Evolutionary conservation across 2,888 invertebrate genomes (phyloP).

Genomic region (Polydrusus tereticollis): DNA sequence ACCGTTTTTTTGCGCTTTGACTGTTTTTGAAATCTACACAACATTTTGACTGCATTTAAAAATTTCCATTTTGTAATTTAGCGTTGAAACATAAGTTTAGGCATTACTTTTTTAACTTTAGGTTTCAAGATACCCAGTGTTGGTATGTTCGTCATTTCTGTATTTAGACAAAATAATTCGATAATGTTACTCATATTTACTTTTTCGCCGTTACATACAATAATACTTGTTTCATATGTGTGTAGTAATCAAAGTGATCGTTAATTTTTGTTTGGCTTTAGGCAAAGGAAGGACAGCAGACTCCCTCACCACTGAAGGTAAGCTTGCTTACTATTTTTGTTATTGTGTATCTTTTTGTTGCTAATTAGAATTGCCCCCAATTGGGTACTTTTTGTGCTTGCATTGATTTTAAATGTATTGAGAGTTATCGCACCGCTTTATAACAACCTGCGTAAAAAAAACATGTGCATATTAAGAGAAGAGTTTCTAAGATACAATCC

Average conservation of each 20-base stretch:
- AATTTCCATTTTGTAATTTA: no score
- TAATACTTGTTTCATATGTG: slow-evolving; percentile 26
- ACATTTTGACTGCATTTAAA: no score
- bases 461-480: background rate
- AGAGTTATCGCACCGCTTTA: background rate
- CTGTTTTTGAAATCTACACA: no score
- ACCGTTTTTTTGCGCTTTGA: no score
- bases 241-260: slow-evolving; percentile 62
- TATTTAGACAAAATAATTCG: no score
- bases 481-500: no score
- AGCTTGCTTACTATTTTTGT: slow-evolving; percentile 61
- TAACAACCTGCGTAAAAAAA: background rate
- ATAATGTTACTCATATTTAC: background rate
- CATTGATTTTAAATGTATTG: slow-evolving; percentile 14
- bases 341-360: slow-evolving; percentile 38
- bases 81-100: no score
- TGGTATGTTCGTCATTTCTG: no score
- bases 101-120: no score
- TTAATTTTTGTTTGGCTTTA: slow-evolving; percentile 68
- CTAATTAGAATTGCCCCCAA: slow-evolving; percentile 46
- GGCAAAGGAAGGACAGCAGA: slow-evolving; percentile 79
- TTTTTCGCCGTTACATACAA: background rate
- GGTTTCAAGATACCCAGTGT: no score
- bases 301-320: slow-evolving; percentile 80
- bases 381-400: slow-evolving; percentile 32